Percentiles rank a stretch among this genome's conserved stretches.
Evolutionary conservation across 2,888 invertebrate species (phyloP).

Genomic region (Loripinus fragilis): DNA sequence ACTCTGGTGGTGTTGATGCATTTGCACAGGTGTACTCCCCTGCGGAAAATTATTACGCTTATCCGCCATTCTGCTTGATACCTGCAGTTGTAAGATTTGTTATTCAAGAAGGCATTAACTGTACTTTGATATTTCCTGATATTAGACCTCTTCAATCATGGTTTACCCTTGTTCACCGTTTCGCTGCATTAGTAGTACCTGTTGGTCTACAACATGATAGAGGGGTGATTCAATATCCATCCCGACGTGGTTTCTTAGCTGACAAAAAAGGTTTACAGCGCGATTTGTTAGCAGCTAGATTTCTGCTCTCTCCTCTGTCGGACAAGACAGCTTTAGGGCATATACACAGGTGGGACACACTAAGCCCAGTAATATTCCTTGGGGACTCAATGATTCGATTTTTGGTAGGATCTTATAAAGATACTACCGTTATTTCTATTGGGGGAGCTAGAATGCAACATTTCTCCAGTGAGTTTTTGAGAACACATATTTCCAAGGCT

Average conservation of each 20-base stretch:
- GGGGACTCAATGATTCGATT: no score
- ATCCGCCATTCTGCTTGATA: slow-evolving; percentile 15
- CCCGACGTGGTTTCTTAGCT: background rate
- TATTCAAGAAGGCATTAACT: slow-evolving; percentile 5
- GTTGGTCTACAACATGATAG: background rate
- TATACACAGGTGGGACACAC: background rate
- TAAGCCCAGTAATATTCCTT: background rate
- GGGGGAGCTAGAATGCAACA: background rate
- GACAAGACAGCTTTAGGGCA: background rate
- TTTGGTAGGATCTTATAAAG: background rate
- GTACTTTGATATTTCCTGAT: background rate
- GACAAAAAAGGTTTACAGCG: no score
- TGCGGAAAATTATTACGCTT: background rate
- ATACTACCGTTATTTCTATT: background rate
- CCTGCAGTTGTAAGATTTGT: slow-evolving; percentile 21
- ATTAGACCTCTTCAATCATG: background rate
- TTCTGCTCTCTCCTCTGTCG: background rate
- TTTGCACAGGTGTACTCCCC: background rate
- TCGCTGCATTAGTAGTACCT: background rate
- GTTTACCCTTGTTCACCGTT: background rate
- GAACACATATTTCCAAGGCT: background rate
- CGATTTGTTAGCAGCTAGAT: slow-evolving; percentile 19
- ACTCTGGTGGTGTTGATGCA: background rate
- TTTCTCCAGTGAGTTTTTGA: background rate
- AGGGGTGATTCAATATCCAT: slow-evolving; percentile 10